Evolutionary conservation across 2,113 vertebrate species (phyloP).

Genomic region (Uria lomvia): DNA sequence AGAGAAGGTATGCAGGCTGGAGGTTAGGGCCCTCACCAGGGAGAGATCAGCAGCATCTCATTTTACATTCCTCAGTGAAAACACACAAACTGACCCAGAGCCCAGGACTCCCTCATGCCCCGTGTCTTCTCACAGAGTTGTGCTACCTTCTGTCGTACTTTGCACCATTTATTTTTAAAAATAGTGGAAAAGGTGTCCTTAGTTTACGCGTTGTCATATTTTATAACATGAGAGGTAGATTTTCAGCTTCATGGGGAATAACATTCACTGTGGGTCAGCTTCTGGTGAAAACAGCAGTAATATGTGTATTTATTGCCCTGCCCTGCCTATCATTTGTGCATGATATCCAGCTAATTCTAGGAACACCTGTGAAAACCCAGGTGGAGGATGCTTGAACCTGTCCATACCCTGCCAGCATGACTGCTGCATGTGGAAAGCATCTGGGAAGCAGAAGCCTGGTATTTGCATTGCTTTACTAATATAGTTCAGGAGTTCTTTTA

Average conservation of each 20-base stretch:
- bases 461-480: not conserved
- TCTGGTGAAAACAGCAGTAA: not conserved
- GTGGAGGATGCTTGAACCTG: not conserved
- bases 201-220: not conserved
- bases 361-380: not conserved
- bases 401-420: not conserved
- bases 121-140: fast-evolving
- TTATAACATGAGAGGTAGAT: not conserved
- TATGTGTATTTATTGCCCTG: not conserved
- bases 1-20: not conserved
- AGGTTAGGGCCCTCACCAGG: not conserved
- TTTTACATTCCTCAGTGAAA: not conserved
- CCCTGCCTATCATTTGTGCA: fast-evolving
- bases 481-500: not conserved
- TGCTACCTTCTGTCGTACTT: not conserved
- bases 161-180: not conserved
- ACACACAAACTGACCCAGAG: not conserved
- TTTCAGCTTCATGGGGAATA: not conserved
- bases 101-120: fast-evolving
- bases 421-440: fast-evolving
- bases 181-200: not conserved
- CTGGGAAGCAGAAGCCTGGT: not conserved
- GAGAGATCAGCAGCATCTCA: not conserved
- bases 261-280: not conserved
- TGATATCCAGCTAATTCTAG: not conserved